Conservation (phyloP, 2,797 vertebrate genomes). For the Spondyliosoma cantharus region DNA sequence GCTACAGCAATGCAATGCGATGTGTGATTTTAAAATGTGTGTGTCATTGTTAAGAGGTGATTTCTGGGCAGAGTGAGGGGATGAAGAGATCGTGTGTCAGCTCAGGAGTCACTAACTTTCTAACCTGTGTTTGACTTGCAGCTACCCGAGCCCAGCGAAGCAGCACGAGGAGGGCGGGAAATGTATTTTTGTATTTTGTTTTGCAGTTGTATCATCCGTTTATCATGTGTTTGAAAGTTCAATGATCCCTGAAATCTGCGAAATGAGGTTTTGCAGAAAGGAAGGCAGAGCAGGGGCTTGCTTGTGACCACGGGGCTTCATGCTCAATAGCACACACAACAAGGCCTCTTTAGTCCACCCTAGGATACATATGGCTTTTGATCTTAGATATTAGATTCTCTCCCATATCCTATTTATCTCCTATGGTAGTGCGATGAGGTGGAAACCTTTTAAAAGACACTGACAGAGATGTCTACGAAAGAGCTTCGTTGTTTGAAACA, state of each 20-base stretch:
- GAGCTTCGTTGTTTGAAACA: not conserved
- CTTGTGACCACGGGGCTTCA: slow-evolving; percentile 48
- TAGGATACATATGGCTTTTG: slow-evolving; percentile 10
- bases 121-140: slow-evolving; percentile 22
- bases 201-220: slow-evolving; percentile 33
- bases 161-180: not conserved
- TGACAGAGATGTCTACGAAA: slow-evolving; percentile 1
- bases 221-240: slow-evolving; percentile 42
- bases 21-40: not conserved
- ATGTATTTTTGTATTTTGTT: slow-evolving; percentile 31
- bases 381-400: slow-evolving; percentile 32
- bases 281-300: slow-evolving; percentile 20
- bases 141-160: not conserved
- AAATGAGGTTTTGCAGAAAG: slow-evolving; percentile 38
- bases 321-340: slow-evolving; percentile 43
- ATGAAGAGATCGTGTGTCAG: not conserved
- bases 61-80: not conserved
- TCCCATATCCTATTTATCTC: slow-evolving; percentile 20
- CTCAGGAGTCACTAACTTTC: slow-evolving; percentile 20
- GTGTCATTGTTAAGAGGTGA: not conserved
- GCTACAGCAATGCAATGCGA: not conserved
- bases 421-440: not conserved
- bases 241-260: slow-evolving; percentile 55
- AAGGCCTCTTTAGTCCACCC: slow-evolving; percentile 35
- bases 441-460: slow-evolving; percentile 8